phyloP scores from a whole-genome alignment of 2,113 vertebrate species.

The Tetrao urogallus region DNA sequence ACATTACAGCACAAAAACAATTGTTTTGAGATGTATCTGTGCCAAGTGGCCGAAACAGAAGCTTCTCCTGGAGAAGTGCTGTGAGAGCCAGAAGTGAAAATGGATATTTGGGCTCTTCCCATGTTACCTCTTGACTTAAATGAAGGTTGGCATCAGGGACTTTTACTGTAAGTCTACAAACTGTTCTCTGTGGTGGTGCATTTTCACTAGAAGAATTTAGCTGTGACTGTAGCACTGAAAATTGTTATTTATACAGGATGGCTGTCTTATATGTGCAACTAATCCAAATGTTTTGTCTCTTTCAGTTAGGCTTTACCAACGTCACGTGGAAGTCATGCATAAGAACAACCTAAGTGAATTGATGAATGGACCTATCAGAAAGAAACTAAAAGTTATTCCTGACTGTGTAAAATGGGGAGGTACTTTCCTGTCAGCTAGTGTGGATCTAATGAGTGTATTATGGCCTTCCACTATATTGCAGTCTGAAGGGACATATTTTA shows the following conservation, averaged over 20 bases:
- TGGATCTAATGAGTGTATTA: background rate
- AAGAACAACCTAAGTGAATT: conserved; percentile 79
- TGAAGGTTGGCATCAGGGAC: background rate
- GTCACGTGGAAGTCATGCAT: conserved; percentile 81
- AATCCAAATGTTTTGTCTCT: background rate
- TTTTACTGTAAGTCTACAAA: background rate
- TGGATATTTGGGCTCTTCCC: background rate
- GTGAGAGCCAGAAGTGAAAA: background rate
- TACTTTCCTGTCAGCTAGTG: conserved; percentile 48
- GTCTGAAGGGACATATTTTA: background rate
- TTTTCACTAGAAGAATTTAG: background rate
- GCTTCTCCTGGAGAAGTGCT: background rate
- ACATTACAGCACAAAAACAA: background rate
- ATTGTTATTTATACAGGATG: background rate
- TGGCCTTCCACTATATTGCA: background rate
- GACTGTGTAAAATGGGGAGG: conserved; percentile 93
- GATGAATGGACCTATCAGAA: conserved; percentile 93
- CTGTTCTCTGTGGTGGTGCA: background rate
- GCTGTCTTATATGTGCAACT: background rate
- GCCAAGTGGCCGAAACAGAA: background rate
- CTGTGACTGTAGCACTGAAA: background rate
- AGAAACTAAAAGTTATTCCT: conserved; percentile 91
- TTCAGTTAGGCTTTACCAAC: conserved; percentile 79
- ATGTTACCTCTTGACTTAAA: background rate
- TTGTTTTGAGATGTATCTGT: background rate